Evolutionary conservation across 2,888 invertebrate genomes (phyloP), one percentile per base, ranked within the genome.

Genomic region (Platycheirus rosarum): DNA sequence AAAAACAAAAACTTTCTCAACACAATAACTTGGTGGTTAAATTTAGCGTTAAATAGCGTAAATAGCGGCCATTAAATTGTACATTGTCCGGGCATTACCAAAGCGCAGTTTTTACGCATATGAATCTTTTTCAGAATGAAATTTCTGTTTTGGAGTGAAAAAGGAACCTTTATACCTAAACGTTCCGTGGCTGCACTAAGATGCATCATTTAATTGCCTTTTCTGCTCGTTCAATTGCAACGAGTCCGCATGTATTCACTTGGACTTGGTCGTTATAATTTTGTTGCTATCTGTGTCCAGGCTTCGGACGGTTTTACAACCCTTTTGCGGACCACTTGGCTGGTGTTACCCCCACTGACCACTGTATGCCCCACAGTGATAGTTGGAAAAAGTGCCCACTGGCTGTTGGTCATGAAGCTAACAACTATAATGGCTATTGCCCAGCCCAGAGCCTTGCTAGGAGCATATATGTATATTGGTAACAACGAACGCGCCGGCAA

Each of bases 201-300:
- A 80, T 71, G 76, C 65, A 46, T 53, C 46, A 76, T 76, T 76
- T 80, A 80, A 80, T 76, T 80, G 75, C 70, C 60, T 70, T n/a
- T n/a, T 70, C 60, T 76, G 51, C 60, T 51, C 66, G 53, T 66
- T 49, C 76, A 66, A 70, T 65, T 80, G 80, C 80, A 76, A 46
- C 35, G 23, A 51, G 1, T 53, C 60, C 65, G n/a, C n/a, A 76
- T 46, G 65, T 49, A 75, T 65, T 65, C 75, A 55, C 62, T 63
- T 66, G 37, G 60, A 55, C 62, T 62, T 66, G 37, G 60, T 42
- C 60, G 40, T 60, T 26, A n/a, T 40, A 37, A 14, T 26, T 26
- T 57, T 42, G 29, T 53, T 68, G 48, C 49, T 23, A 20, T 69
- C 40, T 49, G 16, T 66, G n/a, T 29, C 1, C 18, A 53, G 37